Evolutionary conservation across 2,797 vertebrate genomes (phyloP).

Genomic region (Decapterus maruadsi): DNA sequence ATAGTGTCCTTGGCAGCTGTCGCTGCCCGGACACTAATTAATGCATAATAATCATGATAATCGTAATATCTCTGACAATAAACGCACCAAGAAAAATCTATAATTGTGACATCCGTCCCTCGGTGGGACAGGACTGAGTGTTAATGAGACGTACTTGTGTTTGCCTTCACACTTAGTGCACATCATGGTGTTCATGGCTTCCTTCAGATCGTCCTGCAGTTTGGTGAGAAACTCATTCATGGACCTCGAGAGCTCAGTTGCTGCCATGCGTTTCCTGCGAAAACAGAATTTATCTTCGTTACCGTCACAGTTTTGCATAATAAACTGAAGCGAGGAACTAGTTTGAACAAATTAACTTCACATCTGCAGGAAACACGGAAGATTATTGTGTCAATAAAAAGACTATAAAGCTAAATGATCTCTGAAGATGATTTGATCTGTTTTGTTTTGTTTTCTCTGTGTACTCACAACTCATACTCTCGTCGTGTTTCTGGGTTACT

Average conservation of each 20-base stretch:
- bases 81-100: too few species aligned
- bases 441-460: conserved; percentile 13
- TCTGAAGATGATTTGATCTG: not conserved
- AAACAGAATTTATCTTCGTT: conserved; percentile 3
- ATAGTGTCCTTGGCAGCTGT: too few species aligned
- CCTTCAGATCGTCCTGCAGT: conserved; percentile 94
- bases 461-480: conserved; percentile 94
- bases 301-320: not conserved
- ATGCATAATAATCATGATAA: too few species aligned
- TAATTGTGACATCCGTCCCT: too few species aligned
- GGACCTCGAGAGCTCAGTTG: conserved; percentile 92
- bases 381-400: not conserved
- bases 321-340: not conserved
- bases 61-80: too few species aligned
- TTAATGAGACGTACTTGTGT: conserved; percentile 87
- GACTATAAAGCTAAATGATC: not conserved
- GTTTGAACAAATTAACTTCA: not conserved
- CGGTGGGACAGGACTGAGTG: too few species aligned
- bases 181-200: conserved; percentile 98
- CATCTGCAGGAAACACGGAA: not conserved
- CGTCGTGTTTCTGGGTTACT: conserved; percentile 93
- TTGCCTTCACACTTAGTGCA: conserved; percentile 96
- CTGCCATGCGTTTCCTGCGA: conserved; percentile 92
- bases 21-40: too few species aligned
- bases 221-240: conserved; percentile 95